A percentile compares a stretch with the other conserved stretches of the same genome.
phyloP scores from a whole-genome alignment of 2,113 vertebrate genomes.

The Mustelus asterias region DNA sequence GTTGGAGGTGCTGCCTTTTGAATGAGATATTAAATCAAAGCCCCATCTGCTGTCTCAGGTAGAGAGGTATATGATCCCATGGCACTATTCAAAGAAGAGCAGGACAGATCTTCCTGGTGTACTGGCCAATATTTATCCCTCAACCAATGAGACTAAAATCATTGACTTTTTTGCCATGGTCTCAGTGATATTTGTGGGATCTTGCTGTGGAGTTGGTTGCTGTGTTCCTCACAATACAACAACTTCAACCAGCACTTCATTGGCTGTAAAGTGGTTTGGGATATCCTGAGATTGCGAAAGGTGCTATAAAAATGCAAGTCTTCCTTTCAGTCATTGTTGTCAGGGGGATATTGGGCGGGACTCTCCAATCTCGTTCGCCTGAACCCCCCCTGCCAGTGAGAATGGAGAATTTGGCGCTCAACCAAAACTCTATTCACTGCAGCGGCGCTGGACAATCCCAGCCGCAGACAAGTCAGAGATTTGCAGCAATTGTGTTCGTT shows the following conservation, averaged over 20 bases:
- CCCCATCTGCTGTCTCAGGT: not conserved
- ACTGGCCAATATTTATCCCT: not conserved
- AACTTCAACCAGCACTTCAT: not conserved
- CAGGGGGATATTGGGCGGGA: not conserved
- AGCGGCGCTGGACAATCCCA: no score
- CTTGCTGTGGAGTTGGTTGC: not conserved
- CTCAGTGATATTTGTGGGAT: not conserved
- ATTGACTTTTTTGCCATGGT: not conserved
- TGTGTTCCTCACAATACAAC: not conserved
- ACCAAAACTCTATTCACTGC: no score
- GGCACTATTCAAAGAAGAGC: not conserved
- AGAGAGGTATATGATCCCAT: not conserved
- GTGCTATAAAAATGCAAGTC: not conserved
- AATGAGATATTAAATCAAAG: not conserved
- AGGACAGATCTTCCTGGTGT: not conserved
- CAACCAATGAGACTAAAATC: not conserved
- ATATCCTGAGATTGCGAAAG: not conserved
- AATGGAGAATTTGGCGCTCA: no score
- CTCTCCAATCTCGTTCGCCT: no score
- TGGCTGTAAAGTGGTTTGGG: not conserved
- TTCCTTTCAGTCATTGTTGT: not conserved
- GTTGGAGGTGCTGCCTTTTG: not conserved
- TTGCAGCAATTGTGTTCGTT: not conserved
- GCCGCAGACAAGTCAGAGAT: no score
- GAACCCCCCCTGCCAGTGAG: no score